phyloP scores from a whole-genome alignment of 2,113 vertebrate genomes.

The Okapia johnstoni region DNA sequence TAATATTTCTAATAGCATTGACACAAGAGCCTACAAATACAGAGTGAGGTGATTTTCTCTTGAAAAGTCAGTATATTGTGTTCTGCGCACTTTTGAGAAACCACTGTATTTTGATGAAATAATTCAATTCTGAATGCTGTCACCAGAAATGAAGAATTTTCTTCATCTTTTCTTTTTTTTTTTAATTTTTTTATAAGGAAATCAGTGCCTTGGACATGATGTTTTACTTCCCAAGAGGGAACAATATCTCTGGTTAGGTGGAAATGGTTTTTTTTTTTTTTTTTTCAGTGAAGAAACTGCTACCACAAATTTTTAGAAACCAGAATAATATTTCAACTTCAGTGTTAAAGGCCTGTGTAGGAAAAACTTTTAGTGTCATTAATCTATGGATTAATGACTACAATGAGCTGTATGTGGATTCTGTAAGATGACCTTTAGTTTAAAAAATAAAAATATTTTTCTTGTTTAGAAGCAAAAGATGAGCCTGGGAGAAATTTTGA shows the following conservation, averaged over 20 bases:
- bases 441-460: neutral
- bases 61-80: neutral
- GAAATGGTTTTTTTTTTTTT: neutral
- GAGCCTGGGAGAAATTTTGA: neutral
- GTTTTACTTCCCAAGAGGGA: neutral
- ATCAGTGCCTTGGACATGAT: neutral
- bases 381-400: neutral
- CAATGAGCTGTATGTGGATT: neutral
- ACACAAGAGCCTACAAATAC: neutral
- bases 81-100: constrained; percentile 1
- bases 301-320: constrained; percentile 15
- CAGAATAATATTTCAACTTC: neutral
- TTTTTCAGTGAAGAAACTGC: neutral
- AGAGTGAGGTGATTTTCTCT: neutral
- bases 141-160: constrained; percentile 10
- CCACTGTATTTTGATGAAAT: constrained; percentile 32
- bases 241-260: neutral
- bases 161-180: neutral
- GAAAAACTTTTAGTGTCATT: neutral
- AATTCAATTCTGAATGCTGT: constrained; percentile 32
- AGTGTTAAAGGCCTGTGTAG: neutral
- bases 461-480: neutral
- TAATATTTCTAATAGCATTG: neutral
- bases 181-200: neutral
- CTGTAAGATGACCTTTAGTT: neutral